These are phyloP conservation scores for Paedocypris micromegethes DNA, from an alignment of 2,797 vertebrate species.

Conservation along the genomic window DNA sequence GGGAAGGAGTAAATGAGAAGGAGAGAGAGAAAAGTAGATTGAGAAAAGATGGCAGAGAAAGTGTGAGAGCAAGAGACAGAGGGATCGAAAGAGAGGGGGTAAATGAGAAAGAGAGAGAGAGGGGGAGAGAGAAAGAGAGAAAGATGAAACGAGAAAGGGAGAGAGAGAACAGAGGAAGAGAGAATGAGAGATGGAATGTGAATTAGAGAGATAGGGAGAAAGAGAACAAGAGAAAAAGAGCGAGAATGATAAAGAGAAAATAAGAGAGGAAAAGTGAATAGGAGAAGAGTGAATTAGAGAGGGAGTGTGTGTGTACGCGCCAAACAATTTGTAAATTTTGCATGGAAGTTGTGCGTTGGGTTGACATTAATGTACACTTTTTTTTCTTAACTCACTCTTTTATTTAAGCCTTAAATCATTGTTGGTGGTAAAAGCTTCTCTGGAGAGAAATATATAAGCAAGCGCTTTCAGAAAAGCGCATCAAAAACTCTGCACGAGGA, in stretches of 20 bases:
- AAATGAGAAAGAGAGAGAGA: not conserved
- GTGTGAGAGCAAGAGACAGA: not conserved
- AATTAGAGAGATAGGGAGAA: not conserved
- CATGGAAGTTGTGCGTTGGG: no score
- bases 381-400: no score
- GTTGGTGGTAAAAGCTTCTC: no score
- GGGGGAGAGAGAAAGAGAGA: not conserved
- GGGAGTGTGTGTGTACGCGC: not conserved
- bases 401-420: no score
- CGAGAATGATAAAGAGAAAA: not conserved
- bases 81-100: not conserved
- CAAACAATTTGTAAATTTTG: no score
- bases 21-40: conserved; percentile 1
- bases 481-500: no score
- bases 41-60: not conserved
- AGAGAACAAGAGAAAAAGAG: not conserved
- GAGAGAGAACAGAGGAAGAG: not conserved
- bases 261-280: not conserved
- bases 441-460: no score
- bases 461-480: no score
- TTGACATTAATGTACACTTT: no score
- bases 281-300: not conserved
- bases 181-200: not conserved
- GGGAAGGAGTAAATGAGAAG: not conserved
- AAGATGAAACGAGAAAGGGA: not conserved